Evolutionary conservation across 1,140 invertebrate genomes (phyloP).

Genomic region (Glossosoma conforme): DNA sequence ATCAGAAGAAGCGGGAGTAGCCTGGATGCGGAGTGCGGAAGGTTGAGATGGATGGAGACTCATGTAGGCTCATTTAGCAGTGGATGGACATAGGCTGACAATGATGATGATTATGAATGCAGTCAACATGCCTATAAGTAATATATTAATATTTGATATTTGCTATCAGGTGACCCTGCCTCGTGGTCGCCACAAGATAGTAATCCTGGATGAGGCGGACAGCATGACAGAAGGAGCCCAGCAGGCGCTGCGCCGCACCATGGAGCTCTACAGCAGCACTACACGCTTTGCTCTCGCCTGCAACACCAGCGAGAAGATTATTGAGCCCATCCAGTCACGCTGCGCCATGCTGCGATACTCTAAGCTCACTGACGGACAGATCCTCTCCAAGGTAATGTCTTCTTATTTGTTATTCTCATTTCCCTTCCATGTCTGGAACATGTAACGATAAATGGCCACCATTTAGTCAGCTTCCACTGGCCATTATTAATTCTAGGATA

Average conservation of each 20-base stretch:
- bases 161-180: constrained; percentile 82
- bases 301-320: constrained; percentile 98
- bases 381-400: constrained; percentile 62
- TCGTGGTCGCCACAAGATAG: constrained; percentile 90
- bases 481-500: too few species aligned
- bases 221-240: constrained; percentile 99
- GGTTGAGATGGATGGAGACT: too few species aligned
- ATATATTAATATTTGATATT: constrained; percentile 9
- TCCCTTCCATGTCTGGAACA: too few species aligned
- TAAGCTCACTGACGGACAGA: constrained; percentile 82
- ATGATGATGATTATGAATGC: too few species aligned
- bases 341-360: constrained; percentile 97
- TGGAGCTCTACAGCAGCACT: constrained; percentile 97
- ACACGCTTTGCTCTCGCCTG: constrained; percentile 98
- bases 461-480: too few species aligned
- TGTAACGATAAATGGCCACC: too few species aligned
- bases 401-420: neutral
- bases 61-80: too few species aligned
- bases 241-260: constrained; percentile 93
- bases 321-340: constrained; percentile 97
- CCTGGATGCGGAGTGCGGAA: too few species aligned
- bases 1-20: too few species aligned
- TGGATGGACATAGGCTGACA: too few species aligned
- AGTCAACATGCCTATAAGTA: neutral
- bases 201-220: constrained; percentile 98